These are phyloP conservation scores for Aricia artaxerxes DNA, from an alignment of 2,888 invertebrate species.

Conservation along the genomic window DNA sequence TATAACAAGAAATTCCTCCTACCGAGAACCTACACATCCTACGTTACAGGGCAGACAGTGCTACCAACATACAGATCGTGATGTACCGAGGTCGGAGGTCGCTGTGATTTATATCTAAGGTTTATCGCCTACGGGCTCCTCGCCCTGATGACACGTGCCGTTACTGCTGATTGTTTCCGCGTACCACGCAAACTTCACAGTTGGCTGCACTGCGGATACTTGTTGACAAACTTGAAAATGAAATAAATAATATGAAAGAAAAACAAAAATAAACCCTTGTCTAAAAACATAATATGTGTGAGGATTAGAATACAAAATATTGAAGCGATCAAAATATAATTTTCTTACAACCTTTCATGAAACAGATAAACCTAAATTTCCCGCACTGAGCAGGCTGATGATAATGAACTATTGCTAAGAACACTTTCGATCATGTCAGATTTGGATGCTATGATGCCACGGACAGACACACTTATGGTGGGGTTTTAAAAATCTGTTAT, in stretches of 20 bases:
- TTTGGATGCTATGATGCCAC: too few relatives aligned
- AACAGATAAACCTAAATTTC: not conserved
- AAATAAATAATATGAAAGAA: not conserved
- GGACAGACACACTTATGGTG: not conserved
- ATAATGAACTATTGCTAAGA: not conserved
- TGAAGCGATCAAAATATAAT: too few relatives aligned
- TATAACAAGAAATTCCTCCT: not conserved
- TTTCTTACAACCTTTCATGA: too few relatives aligned
- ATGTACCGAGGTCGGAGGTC: slow-evolving; percentile 7
- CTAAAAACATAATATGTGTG: too few relatives aligned
- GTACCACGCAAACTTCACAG: not conserved
- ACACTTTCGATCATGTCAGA: not conserved
- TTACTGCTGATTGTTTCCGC: slow-evolving; percentile 36
- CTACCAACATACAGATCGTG: slow-evolving; percentile 13
- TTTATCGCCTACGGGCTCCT: slow-evolving; percentile 17
- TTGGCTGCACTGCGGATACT: not conserved
- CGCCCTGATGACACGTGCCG: slow-evolving; percentile 29
- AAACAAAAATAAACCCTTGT: too few relatives aligned
- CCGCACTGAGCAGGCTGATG: not conserved
- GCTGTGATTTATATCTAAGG: slow-evolving; percentile 4
- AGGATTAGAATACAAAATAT: too few relatives aligned
- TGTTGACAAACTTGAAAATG: not conserved
- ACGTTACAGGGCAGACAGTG: not conserved
- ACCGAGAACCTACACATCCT: not conserved
- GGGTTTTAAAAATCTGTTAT: not conserved